Evolutionary conservation across 2,888 invertebrate genomes (phyloP), one percentile per base, ranked within the genome.

Genomic region (Drosophila incognita): DNA sequence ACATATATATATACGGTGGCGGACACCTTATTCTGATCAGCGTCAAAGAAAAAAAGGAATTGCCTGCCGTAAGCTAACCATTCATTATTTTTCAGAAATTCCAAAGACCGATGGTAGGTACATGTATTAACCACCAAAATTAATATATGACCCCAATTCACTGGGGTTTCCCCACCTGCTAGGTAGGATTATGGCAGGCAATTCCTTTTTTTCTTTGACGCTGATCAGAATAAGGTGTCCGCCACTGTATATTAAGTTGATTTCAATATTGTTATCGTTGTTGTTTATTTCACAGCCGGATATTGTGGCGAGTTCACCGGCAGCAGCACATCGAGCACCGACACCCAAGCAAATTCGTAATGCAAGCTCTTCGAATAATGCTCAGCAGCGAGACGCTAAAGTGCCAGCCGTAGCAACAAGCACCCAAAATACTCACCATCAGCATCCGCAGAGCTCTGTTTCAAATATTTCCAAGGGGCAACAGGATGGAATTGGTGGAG

Each of bases 271-370:
- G 0, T 15, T 33, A 27, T 27, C 33, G 13, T 60, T n/a, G 2
- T 15, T 53, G 48, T 42, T 7, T 7, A 57, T 64, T 13, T 66
- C 68, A 0, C 54, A 91, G 92, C 71, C 83, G 66, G 92, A 91
- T 61, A 87, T 83, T 67, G 79, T 86, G 18, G 76, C 85, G 3
- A 83, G 87, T 35, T 83, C 81, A 2, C 82, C 92, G 8, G 90
- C 81, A 11, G 69, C 90, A 80, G 91, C 81, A 42, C 92, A 92
- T 69, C 86, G 93, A n/a, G 88, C 93, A 66, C 81, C 92, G 35
- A 91, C 93, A 6, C 93, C 93, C 24, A 93, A 93, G 77, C 89
- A 91, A 62, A 92, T 91, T 66, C 90, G 93, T 21, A 92, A 87
- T 68, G 81, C 74, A 27, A 92, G 90, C 46, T 36, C 89, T 2